These are phyloP conservation scores for Megalonaias nervosa DNA, from an alignment of 1,140 invertebrate genomes.

Conservation along the genomic window DNA sequence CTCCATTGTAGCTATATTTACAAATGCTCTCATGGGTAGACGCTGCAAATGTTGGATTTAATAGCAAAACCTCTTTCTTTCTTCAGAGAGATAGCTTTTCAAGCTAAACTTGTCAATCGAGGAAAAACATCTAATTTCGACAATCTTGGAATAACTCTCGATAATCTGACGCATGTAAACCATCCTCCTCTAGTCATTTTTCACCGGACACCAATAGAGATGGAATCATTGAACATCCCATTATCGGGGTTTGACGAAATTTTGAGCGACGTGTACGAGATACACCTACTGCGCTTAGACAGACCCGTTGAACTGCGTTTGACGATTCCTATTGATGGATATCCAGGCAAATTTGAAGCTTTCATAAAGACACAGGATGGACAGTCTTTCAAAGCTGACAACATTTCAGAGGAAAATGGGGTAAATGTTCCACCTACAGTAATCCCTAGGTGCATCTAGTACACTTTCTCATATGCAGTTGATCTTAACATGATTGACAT, in stretches of 20 bases:
- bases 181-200: conserved; percentile 24
- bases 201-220: conserved; percentile 28
- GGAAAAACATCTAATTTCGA: conserved; percentile 7
- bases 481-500: too few relatives aligned
- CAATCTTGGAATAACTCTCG: conserved; percentile 1
- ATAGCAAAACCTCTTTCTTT: too few relatives aligned
- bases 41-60: too few relatives aligned
- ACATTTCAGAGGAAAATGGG: conserved; percentile 36
- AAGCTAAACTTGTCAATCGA: conserved; percentile 4
- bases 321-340: conserved; percentile 29
- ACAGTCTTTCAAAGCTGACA: conserved; percentile 10
- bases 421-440: conserved; percentile 6
- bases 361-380: conserved; percentile 11
- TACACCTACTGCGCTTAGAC: conserved; percentile 13
- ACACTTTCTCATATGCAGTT: too few relatives aligned
- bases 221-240: conserved; percentile 15
- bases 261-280: conserved; percentile 30
- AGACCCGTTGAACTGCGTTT: conserved; percentile 3
- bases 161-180: background rate
- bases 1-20: too few relatives aligned
- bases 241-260: conserved; percentile 22
- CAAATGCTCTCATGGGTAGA: too few relatives aligned
- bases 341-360: conserved; percentile 36
- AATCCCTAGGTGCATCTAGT: background rate
- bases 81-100: conserved; percentile 22